Percentiles rank a stretch among this genome's conserved stretches.
Conservation (phyloP, 2,888 invertebrate genomes). For the Pristionchus japonicus region DNA sequence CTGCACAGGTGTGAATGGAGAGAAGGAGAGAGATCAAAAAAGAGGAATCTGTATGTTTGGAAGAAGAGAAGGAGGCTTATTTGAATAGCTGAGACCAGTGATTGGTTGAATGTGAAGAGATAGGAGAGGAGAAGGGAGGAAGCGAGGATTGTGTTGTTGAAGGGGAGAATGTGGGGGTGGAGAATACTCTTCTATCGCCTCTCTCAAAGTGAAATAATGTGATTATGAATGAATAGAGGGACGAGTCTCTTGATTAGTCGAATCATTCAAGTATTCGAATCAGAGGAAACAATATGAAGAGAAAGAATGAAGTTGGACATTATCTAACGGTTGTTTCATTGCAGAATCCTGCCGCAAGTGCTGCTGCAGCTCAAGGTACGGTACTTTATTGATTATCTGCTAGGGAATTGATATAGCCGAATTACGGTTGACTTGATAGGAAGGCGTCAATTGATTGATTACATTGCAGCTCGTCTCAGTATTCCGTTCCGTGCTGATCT, state of each 20-base stretch:
- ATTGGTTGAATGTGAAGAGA: neutral
- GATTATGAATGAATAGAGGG: conserved; percentile 23
- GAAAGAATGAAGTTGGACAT: neutral
- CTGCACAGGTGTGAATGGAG: neutral
- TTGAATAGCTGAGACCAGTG: neutral
- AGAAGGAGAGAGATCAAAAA: neutral
- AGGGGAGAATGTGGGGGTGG: neutral
- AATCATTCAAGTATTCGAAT: too few species aligned
- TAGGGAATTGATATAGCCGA: neutral
- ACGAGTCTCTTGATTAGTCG: neutral
- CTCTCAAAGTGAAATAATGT: neutral
- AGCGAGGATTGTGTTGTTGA: neutral
- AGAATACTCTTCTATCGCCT: neutral
- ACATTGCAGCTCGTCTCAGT: conserved; percentile 14
- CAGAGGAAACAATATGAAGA: too few species aligned
- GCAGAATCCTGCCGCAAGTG: neutral
- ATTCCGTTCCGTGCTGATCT: conserved; percentile 57
- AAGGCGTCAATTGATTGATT: neutral
- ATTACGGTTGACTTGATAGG: neutral
- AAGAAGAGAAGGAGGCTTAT: neutral
- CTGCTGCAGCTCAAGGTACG: neutral
- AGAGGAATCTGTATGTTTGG: neutral
- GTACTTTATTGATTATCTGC: neutral
- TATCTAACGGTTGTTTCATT: neutral
- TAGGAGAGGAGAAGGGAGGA: neutral